Conservation (phyloP, 2,113 vertebrate genomes). For the Anser cygnoides region DNA sequence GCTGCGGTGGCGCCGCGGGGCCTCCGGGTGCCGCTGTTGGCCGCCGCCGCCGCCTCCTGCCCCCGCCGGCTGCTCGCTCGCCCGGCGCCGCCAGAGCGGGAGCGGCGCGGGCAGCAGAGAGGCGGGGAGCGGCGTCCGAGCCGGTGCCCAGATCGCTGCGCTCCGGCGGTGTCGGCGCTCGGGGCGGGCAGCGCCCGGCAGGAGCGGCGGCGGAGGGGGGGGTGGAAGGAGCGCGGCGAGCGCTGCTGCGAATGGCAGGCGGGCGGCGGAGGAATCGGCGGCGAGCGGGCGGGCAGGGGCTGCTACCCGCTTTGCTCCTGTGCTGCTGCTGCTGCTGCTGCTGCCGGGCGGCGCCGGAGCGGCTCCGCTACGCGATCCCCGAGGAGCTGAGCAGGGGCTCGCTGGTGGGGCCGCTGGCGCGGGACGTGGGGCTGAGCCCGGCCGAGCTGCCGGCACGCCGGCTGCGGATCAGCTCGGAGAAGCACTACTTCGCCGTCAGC, state of each 20-base stretch:
- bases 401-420: constrained; percentile 50
- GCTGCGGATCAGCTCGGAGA: neutral
- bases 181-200: neutral
- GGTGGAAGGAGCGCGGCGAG: neutral
- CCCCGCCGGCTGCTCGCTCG: neutral
- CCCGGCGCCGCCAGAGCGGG: neutral
- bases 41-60: neutral
- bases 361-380: neutral
- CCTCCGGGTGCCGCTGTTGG: constrained; percentile 49
- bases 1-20: neutral
- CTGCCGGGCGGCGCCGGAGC: neutral
- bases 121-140: neutral
- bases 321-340: neutral
- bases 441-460: neutral
- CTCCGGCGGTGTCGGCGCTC: neutral
- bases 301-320: neutral
- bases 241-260: neutral
- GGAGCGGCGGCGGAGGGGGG: neutral
- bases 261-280: neutral
- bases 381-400: constrained; percentile 53
- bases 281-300: neutral
- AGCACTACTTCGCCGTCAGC: constrained; percentile 60
- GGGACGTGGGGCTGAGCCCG: constrained; percentile 23
- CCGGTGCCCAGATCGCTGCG: neutral
- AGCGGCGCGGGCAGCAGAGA: neutral